Evolutionary conservation across 2,888 invertebrate species (phyloP).

Genomic region (Glaucopsyche alexis): DNA sequence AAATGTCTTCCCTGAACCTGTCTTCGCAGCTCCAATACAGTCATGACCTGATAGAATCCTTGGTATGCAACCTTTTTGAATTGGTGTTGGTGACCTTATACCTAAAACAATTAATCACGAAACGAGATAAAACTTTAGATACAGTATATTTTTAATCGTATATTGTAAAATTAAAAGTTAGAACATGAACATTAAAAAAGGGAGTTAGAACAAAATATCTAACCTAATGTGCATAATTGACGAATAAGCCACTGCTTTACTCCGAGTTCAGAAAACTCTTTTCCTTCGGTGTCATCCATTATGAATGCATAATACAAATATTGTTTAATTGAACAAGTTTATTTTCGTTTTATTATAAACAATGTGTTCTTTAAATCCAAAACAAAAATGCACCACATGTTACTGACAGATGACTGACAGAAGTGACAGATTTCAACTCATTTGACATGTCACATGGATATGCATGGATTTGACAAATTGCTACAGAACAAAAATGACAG

Average conservation of each 20-base stretch:
- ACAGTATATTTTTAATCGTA: too few species aligned
- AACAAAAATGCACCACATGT: slow-evolving; percentile 2
- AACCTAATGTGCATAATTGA: slow-evolving; percentile 85
- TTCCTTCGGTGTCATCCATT: slow-evolving; percentile 63
- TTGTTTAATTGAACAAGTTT: background rate
- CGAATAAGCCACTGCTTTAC: slow-evolving; percentile 87
- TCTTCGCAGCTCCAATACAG: slow-evolving; percentile 97
- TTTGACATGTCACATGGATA: too few species aligned
- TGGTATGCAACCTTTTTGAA: slow-evolving; percentile 90
- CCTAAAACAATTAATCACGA: slow-evolving; percentile 71
- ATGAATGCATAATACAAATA: slow-evolving; percentile 29
- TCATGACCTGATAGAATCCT: slow-evolving; percentile 88
- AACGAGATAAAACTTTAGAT: too few species aligned
- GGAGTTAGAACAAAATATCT: slow-evolving; percentile 34
- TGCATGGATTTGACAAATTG: too few species aligned
- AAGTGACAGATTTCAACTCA: background rate
- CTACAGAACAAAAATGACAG: too few species aligned
- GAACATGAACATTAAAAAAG: too few species aligned
- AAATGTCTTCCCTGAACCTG: slow-evolving; percentile 98
- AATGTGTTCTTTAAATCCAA: background rate
- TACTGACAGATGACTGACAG: background rate
- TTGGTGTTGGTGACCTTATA: slow-evolving; percentile 87
- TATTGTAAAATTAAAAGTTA: background rate
- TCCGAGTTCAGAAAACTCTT: slow-evolving; percentile 81
- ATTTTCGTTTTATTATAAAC: background rate